These are phyloP conservation scores for Pogoniulus pusillus DNA, from an alignment of 2,797 vertebrate species.

Conservation along the genomic window DNA sequence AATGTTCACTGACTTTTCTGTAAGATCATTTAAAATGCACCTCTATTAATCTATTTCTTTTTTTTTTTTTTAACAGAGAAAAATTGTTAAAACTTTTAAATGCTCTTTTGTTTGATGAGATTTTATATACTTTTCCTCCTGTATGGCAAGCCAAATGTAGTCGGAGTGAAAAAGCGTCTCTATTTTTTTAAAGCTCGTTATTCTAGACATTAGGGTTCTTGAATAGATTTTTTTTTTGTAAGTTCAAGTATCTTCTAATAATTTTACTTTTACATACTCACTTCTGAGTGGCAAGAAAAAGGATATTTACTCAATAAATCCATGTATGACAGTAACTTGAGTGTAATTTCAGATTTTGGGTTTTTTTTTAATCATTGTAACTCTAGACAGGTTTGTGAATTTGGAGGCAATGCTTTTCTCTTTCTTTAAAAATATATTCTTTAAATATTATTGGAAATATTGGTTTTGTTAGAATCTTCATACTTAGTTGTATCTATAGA, in stretches of 20 bases:
- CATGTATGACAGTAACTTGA: not conserved
- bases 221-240: not conserved
- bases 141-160: not conserved
- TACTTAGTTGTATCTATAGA: not conserved
- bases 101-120: not conserved
- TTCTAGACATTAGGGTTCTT: not conserved
- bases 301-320: not conserved
- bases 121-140: not conserved
- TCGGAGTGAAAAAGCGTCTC: not conserved
- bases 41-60: not conserved
- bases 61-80: not conserved
- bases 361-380: not conserved
- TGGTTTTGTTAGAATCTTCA: not conserved
- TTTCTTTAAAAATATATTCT: not conserved
- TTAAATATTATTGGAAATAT: not conserved
- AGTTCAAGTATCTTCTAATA: not conserved
- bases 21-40: not conserved
- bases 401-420: not conserved
- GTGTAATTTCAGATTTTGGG: not conserved
- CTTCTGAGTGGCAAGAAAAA: rapidly evolving
- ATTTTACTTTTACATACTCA: not conserved
- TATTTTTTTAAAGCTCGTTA: not conserved
- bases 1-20: not conserved
- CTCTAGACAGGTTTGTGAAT: not conserved
- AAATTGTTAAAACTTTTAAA: not conserved